Evolutionary conservation across 2,113 vertebrate species (phyloP).

Genomic region (Peucedramus taeniatus): DNA sequence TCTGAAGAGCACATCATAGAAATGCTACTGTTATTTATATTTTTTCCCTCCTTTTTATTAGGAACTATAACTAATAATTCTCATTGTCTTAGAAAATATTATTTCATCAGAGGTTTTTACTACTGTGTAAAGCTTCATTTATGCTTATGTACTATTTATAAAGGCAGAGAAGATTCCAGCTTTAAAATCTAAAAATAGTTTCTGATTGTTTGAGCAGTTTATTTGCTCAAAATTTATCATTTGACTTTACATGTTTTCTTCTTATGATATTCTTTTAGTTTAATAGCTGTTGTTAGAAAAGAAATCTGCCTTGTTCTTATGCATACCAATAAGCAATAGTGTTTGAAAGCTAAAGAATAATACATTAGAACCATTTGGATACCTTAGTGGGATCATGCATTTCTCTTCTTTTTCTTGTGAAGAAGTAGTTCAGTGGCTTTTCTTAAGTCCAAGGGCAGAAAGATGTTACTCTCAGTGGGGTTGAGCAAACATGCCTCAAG

Average conservation of each 20-base stretch:
- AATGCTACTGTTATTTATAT: not conserved
- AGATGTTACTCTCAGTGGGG: not conserved
- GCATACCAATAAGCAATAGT: not conserved
- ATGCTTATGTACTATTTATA: not conserved
- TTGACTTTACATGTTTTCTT: not conserved
- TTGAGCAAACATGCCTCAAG: slow-evolving; percentile 1
- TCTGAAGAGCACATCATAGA: not conserved
- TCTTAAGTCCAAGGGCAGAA: slow-evolving; percentile 26
- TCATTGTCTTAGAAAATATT: not conserved
- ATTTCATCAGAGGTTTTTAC: not conserved
- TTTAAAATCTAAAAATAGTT: not conserved
- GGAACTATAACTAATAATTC: not conserved
- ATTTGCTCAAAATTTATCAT: not conserved
- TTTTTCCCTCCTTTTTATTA: not conserved
- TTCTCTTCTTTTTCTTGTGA: not conserved
- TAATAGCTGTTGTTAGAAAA: not conserved
- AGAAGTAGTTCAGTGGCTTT: not conserved
- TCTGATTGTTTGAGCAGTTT: not conserved
- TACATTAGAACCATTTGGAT: not conserved
- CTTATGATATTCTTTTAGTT: not conserved
- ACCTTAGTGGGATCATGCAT: not conserved
- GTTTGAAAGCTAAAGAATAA: not conserved
- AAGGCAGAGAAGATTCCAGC: not conserved
- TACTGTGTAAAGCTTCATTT: not conserved
- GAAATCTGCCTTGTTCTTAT: not conserved